phyloP scores from a whole-genome alignment of 2,797 vertebrate genomes.

The Coilia nasus region DNA sequence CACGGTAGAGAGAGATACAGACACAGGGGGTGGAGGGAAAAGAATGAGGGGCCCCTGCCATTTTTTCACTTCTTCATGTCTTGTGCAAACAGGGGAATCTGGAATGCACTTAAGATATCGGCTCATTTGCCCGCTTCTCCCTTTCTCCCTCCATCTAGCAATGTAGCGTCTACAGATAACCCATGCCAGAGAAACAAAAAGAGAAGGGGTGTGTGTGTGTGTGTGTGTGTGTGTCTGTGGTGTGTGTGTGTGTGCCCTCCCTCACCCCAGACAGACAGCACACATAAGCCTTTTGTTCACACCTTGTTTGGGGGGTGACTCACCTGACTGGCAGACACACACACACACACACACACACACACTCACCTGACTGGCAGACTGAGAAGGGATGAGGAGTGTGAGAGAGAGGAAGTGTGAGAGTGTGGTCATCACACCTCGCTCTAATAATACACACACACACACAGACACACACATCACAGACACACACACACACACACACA shows the following conservation, averaged over 20 bases:
- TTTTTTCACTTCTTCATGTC: background rate
- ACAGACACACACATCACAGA: no score
- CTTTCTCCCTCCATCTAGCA: background rate
- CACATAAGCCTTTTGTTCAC: slow-evolving; percentile 14
- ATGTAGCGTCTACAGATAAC: background rate
- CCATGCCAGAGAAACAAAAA: background rate
- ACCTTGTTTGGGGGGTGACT: slow-evolving; percentile 27
- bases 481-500: no score
- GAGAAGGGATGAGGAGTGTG: background rate
- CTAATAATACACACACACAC: background rate
- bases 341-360: slow-evolving; percentile 26
- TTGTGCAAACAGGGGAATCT: slow-evolving; percentile 45
- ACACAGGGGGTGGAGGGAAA: background rate
- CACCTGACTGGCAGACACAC: slow-evolving; percentile 13
- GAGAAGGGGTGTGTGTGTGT: slow-evolving; percentile 21
- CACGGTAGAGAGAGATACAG: background rate
- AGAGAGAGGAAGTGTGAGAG: background rate
- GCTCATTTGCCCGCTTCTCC: slow-evolving; percentile 21
- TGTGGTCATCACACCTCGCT: background rate
- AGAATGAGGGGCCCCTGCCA: background rate
- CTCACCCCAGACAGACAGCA: slow-evolving; percentile 23
- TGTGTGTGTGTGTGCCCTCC: slow-evolving; percentile 28
- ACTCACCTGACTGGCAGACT: slow-evolving; percentile 27
- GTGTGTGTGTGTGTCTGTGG: slow-evolving; percentile 3
- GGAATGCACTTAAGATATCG: slow-evolving; percentile 49